Conservation (phyloP, 2,797 vertebrate species). For the Pelobates cultripes region DNA sequence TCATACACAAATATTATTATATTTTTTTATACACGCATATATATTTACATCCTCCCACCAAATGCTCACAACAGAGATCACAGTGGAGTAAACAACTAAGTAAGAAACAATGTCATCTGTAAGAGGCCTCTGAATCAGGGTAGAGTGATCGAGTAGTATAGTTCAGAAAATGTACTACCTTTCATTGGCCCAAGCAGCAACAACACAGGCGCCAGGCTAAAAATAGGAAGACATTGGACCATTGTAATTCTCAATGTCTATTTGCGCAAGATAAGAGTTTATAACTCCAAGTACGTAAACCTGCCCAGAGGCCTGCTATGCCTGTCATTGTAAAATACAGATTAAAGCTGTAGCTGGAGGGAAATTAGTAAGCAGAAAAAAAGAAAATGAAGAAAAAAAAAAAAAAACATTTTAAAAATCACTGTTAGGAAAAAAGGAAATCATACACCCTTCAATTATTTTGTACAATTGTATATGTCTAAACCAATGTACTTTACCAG, state of each 20-base stretch:
- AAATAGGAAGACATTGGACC: slow-evolving; percentile 15
- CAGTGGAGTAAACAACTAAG: too few relatives aligned
- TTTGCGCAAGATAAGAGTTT: slow-evolving; percentile 17
- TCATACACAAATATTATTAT: too few relatives aligned
- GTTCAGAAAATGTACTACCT: not conserved
- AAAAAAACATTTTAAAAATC: too few relatives aligned
- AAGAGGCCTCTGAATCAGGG: not conserved
- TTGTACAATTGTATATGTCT: too few relatives aligned
- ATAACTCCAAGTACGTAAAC: slow-evolving; percentile 10
- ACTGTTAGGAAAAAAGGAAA: too few relatives aligned
- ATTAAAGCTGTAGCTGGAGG: slow-evolving; percentile 1
- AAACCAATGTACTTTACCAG: too few relatives aligned
- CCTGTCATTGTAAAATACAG: not conserved
- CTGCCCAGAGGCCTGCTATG: not conserved
- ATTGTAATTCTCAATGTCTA: slow-evolving; percentile 17
- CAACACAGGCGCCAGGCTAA: slow-evolving; percentile 18
- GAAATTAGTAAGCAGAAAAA: not conserved
- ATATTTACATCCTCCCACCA: too few relatives aligned
- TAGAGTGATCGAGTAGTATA: not conserved
- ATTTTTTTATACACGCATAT: too few relatives aligned
- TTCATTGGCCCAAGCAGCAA: not conserved
- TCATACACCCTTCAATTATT: too few relatives aligned
- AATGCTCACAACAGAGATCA: too few relatives aligned
- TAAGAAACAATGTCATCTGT: not conserved
- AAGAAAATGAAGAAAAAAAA: too few relatives aligned